Evolutionary conservation across 2,113 vertebrate genomes (phyloP).

Genomic region (Sceloporus tristichus): DNA sequence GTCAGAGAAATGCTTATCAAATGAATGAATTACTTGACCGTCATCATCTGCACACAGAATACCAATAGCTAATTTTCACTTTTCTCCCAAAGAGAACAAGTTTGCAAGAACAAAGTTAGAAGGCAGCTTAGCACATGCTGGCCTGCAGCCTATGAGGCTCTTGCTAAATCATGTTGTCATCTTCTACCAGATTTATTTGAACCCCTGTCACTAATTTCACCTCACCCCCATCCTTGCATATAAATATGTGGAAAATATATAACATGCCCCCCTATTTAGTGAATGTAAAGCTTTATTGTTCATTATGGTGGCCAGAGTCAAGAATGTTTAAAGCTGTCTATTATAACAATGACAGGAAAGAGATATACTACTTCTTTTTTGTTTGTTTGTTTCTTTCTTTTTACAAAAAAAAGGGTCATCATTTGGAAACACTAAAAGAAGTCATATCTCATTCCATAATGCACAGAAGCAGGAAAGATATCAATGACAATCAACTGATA

Average conservation of each 20-base stretch:
- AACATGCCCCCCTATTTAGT: neutral
- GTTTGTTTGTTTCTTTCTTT: no score
- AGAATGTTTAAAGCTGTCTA: neutral
- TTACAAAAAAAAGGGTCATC: neutral
- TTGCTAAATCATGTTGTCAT: neutral
- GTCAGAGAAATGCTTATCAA: slow-evolving; percentile 34
- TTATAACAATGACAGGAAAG: no score
- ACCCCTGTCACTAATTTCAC: neutral
- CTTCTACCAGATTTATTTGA: neutral
- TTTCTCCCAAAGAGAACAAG: neutral
- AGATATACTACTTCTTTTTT: neutral
- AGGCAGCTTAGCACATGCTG: neutral
- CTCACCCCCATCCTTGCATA: neutral
- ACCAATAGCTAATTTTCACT: slow-evolving; percentile 15
- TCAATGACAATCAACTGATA: neutral
- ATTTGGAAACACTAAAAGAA: neutral
- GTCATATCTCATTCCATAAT: neutral
- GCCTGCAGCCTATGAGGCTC: no score
- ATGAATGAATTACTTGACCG: slow-evolving; percentile 39
- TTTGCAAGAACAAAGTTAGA: slow-evolving; percentile 4
- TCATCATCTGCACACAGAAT: slow-evolving; percentile 41
- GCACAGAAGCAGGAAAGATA: neutral
- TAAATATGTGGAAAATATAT: neutral
- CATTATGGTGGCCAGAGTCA: neutral
- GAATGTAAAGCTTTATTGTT: neutral